Evolutionary conservation across 2,888 invertebrate genomes (phyloP).

Genomic region (Oligia strigilis): DNA sequence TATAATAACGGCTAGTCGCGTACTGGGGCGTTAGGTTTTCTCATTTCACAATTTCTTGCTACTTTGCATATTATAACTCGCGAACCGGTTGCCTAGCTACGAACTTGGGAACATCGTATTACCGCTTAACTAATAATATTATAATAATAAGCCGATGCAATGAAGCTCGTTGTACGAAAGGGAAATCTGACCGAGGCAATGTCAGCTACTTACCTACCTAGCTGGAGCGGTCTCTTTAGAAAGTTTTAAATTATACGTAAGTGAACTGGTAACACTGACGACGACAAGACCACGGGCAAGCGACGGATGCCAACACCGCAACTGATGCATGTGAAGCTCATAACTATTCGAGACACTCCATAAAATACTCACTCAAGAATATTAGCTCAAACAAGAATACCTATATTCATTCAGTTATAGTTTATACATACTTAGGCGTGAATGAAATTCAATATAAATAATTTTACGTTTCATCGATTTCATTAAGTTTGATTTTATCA

Average conservation of each 20-base stretch:
- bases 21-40: constrained; percentile 14
- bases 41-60: constrained; percentile 33
- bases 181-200: constrained; percentile 81
- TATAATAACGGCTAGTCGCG: neutral
- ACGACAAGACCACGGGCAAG: constrained; percentile 73
- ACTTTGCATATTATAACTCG: constrained; percentile 4
- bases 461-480: constrained; percentile 9
- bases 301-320: constrained; percentile 65
- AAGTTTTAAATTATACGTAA: constrained; percentile 89
- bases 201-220: constrained; percentile 69
- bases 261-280: constrained; percentile 84
- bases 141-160: constrained; percentile 77
- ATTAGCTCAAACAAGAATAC: constrained; percentile 12
- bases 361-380: constrained; percentile 44
- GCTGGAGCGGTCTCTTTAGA: constrained; percentile 78
- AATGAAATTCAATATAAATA: constrained; percentile 39
- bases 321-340: constrained; percentile 33
- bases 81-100: constrained; percentile 40
- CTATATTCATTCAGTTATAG: constrained; percentile 21
- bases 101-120: constrained; percentile 41
- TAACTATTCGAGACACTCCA: constrained; percentile 44
- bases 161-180: constrained; percentile 80
- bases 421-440: neutral
- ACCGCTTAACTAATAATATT: constrained; percentile 67
- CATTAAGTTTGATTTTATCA: constrained; percentile 23